These are phyloP conservation scores for Parnassius orleans DNA, from an alignment of 2,888 invertebrate genomes.

Conservation along the genomic window DNA sequence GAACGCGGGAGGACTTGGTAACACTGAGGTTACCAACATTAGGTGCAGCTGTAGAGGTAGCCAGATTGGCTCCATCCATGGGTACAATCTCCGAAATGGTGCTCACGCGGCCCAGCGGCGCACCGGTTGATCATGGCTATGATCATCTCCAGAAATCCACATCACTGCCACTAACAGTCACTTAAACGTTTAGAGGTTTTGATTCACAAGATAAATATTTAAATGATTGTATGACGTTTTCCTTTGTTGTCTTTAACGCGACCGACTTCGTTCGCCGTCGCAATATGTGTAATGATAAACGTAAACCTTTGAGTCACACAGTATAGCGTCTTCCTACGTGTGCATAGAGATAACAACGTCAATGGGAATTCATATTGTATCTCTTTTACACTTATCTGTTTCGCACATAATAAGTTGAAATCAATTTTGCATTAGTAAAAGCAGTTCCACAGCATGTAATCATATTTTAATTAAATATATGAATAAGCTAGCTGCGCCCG, in stretches of 20 bases:
- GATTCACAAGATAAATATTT: slow-evolving; percentile 38
- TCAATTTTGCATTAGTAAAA: background rate
- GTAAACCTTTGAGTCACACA: slow-evolving; percentile 14
- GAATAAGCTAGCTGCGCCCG: too few species aligned
- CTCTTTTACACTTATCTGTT: slow-evolving; percentile 16
- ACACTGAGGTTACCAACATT: slow-evolving; percentile 54
- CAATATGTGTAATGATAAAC: slow-evolving; percentile 21
- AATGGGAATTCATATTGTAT: slow-evolving; percentile 8
- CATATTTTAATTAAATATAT: too few species aligned
- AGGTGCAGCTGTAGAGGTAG: slow-evolving; percentile 41
- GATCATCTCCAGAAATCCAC: slow-evolving; percentile 42
- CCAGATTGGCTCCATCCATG: slow-evolving; percentile 39
- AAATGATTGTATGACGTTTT: slow-evolving; percentile 41
- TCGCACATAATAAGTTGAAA: background rate
- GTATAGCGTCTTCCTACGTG: slow-evolving; percentile 19
- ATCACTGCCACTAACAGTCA: slow-evolving; percentile 40
- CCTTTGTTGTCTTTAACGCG: slow-evolving; percentile 40
- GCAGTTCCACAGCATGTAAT: too few species aligned
- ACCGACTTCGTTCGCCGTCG: slow-evolving; percentile 42
- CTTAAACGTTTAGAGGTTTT: slow-evolving; percentile 34
- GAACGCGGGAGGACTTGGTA: slow-evolving; percentile 56
- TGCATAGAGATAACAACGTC: slow-evolving; percentile 14
- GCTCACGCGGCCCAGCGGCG: slow-evolving; percentile 37
- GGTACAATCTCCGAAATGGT: slow-evolving; percentile 49
- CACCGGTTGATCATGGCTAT: slow-evolving; percentile 36